Conservation (phyloP, 2,113 vertebrate genomes). For the Brachypodius melanocephalos region DNA sequence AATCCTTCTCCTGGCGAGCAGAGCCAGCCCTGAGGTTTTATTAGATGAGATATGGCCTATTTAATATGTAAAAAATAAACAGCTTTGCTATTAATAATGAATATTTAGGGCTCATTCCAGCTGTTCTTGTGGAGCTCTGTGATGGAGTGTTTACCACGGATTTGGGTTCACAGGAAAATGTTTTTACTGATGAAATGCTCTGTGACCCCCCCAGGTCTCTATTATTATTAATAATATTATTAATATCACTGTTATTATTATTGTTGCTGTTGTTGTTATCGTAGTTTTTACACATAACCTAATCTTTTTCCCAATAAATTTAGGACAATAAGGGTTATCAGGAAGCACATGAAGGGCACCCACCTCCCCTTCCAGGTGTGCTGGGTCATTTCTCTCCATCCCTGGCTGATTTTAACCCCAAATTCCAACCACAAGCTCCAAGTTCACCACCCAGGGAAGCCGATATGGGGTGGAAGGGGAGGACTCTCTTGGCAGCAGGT, state of each 20-base stretch:
- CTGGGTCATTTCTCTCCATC: not conserved
- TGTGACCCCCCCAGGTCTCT: not conserved
- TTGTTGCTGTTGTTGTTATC: not conserved
- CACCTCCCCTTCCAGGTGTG: not conserved
- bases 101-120: slow-evolving; percentile 41
- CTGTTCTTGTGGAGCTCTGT: not conserved
- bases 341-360: fast-evolving
- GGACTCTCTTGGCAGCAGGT: fast-evolving
- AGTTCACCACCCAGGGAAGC: not conserved
- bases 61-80: slow-evolving; percentile 58
- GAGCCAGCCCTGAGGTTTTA: not conserved
- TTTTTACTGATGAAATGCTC: not conserved
- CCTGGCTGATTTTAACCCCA: not conserved
- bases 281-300: not conserved
- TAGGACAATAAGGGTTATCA: not conserved
- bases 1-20: not conserved
- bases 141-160: not conserved
- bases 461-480: fast-evolving
- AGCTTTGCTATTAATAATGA: slow-evolving; percentile 61
- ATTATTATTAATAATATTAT: not conserved
- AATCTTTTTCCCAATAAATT: not conserved
- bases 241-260: not conserved
- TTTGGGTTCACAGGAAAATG: not conserved
- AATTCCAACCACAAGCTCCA: not conserved
- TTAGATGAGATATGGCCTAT: slow-evolving; percentile 50